phyloP scores from a whole-genome alignment of 2,113 vertebrate genomes.

The Myanophis thanlyinensis region DNA sequence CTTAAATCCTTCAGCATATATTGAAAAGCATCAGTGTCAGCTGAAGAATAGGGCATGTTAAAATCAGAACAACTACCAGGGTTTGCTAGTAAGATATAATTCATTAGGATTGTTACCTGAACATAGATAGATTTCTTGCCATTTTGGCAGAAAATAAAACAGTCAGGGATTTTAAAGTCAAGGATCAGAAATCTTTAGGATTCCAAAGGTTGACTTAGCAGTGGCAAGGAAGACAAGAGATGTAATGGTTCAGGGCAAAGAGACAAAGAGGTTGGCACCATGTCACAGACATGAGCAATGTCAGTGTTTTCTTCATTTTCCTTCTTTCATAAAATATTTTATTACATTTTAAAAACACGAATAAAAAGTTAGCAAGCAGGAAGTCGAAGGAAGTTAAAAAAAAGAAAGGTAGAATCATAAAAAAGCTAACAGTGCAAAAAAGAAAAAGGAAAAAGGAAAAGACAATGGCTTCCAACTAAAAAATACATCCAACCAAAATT shows the following conservation, averaged over 20 bases:
- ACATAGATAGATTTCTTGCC: slow-evolving; percentile 40
- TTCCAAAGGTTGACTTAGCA: not conserved
- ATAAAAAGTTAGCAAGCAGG: not conserved
- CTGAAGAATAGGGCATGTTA: not conserved
- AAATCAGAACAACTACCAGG: slow-evolving; percentile 11
- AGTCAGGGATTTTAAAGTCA: not conserved
- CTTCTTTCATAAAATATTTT: not conserved
- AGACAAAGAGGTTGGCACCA: not conserved
- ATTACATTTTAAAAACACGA: not conserved
- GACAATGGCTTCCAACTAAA: not conserved
- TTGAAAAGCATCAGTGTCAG: not conserved
- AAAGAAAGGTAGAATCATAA: not conserved
- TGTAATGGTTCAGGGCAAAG: not conserved
- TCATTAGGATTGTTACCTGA: slow-evolving; percentile 37
- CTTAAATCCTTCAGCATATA: not conserved
- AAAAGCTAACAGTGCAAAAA: not conserved
- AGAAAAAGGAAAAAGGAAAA: not conserved
- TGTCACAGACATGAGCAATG: not conserved
- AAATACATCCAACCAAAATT: not conserved
- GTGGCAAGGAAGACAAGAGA: not conserved
- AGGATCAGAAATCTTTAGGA: not conserved
- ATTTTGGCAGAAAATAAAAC: slow-evolving; percentile 26
- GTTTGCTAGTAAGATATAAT: slow-evolving; percentile 27
- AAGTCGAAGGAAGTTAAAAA: not conserved
- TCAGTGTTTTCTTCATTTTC: not conserved